Base-by-base conservation (phyloP, 2,113 vertebrate genomes). In the Acanthisitta chloris region DNA sequence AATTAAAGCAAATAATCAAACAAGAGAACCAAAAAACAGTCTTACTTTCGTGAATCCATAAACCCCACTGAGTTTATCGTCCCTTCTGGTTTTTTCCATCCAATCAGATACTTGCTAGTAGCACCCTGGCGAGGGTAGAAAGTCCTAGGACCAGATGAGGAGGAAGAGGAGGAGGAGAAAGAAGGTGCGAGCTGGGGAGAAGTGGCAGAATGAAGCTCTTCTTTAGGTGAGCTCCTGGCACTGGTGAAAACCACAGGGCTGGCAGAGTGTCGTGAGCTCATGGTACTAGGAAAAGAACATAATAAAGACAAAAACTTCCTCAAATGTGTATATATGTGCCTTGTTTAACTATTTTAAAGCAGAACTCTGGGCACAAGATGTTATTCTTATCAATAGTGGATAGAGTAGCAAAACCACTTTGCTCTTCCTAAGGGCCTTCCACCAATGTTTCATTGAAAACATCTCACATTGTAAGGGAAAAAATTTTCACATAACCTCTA, bases 51-150 rank as follows among this genome's bases (percentile, higher is more conserved):
- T 19, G 99, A 98, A 97, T 99, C 99, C 98, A 99, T 99, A 92
- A 99, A 99, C 90, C 99, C 99, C 94, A 99, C 99, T 29, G 99
- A 99, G 97, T 99, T 99, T 97, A 99, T 99, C 96, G 99, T 99
- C 97, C 99, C 99, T 90, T 99, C 99, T 0, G 99, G 99, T 86
- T 99, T 99, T 97, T 99, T 99, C 99, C 99, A 99, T 95, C 99
- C 99, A 3, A 99, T 99, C 97, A 99, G 98, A 97, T 99, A 99
- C 98, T 99, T 99, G 98, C 99, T 99, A 84, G 99, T 99, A 86
- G 99, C 99, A 38, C 99, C 99, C 98, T 99, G 99, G 70, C 99
- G 99, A 29, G 99, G 99, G 97, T 99, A 99, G 98, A 99, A 99
- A 95, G 98, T 99, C 97, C 99, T 99, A 79, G 99, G 99, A 51